Conservation (phyloP, 2,888 invertebrate species). For the Oscheius onirici region DNA sequence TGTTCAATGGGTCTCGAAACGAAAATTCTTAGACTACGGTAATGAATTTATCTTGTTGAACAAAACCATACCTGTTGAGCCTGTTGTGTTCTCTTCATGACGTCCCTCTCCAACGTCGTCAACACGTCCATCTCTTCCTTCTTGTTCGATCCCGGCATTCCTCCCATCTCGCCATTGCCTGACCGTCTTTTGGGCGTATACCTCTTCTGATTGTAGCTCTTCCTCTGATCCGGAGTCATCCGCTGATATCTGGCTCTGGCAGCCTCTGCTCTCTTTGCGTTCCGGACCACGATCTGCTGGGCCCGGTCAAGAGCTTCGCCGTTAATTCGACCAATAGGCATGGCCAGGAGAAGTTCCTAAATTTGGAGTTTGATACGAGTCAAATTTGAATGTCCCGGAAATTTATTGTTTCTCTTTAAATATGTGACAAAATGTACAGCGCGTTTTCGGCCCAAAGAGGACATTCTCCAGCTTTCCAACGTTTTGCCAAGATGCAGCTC, state of each 20-base stretch:
- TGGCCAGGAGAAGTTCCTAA: conserved; percentile 65
- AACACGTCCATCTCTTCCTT: conserved; percentile 65
- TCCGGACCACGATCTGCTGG: conserved; percentile 69
- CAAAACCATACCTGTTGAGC: conserved; percentile 60
- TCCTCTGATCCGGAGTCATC: conserved; percentile 70
- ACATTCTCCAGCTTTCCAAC: too few relatives aligned
- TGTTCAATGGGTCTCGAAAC: too few relatives aligned
- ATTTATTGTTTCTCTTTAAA: too few relatives aligned
- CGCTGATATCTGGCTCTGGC: conserved; percentile 67
- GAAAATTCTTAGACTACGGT: neutral
- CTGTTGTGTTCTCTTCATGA: conserved; percentile 67
- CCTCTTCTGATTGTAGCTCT: conserved; percentile 68
- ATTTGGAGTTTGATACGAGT: neutral
- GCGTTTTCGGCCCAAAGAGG: too few relatives aligned
- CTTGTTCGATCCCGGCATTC: neutral
- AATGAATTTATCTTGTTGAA: neutral
- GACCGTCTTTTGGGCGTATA: conserved; percentile 68
- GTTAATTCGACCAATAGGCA: conserved; percentile 70
- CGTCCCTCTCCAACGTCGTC: conserved; percentile 66
- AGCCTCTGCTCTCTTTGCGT: conserved; percentile 69
- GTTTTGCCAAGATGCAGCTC: too few relatives aligned
- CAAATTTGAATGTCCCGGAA: neutral
- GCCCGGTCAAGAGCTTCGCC: conserved; percentile 69
- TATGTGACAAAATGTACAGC: too few relatives aligned
- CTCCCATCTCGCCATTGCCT: conserved; percentile 52